Conservation (phyloP, 2,888 invertebrate species). For the Athetis lepigone region DNA sequence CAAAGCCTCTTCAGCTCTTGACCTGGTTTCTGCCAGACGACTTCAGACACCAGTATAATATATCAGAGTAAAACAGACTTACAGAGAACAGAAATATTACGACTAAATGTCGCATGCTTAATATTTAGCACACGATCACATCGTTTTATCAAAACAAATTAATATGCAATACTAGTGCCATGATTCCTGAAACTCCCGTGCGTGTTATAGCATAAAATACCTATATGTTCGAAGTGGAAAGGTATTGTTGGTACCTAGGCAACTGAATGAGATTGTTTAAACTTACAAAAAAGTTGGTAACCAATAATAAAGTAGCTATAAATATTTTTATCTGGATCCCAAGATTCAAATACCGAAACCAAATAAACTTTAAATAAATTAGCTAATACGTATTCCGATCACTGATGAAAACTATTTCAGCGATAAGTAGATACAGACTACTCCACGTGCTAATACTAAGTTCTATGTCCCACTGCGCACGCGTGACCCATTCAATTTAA, state of each 20-base stretch:
- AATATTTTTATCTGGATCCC: too few species aligned
- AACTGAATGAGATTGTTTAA: slow-evolving; percentile 7
- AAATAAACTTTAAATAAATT: too few species aligned
- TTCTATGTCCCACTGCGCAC: background rate
- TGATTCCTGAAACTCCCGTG: slow-evolving; percentile 49
- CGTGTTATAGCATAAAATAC: slow-evolving; percentile 35
- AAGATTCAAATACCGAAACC: too few species aligned
- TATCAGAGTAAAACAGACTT: slow-evolving; percentile 13
- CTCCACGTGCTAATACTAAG: background rate
- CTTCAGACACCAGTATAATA: slow-evolving; percentile 23
- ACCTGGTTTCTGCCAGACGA: slow-evolving; percentile 33
- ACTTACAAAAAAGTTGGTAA: slow-evolving; percentile 4
- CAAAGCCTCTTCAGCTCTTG: slow-evolving; percentile 43
- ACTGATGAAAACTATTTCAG: background rate
- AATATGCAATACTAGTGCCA: slow-evolving; percentile 55
- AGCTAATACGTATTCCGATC: too few species aligned
- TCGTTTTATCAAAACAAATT: slow-evolving; percentile 49
- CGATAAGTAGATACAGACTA: background rate
- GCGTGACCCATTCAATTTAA: background rate
- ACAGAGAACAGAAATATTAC: slow-evolving; percentile 15
- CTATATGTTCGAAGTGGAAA: slow-evolving; percentile 16
- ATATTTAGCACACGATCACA: slow-evolving; percentile 44
- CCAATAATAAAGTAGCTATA: too few species aligned
- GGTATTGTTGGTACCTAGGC: slow-evolving; percentile 9
- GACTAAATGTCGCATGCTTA: slow-evolving; percentile 20